Conservation (phyloP, 2,113 vertebrate genomes). For the Eretmochelys imbricata region DNA sequence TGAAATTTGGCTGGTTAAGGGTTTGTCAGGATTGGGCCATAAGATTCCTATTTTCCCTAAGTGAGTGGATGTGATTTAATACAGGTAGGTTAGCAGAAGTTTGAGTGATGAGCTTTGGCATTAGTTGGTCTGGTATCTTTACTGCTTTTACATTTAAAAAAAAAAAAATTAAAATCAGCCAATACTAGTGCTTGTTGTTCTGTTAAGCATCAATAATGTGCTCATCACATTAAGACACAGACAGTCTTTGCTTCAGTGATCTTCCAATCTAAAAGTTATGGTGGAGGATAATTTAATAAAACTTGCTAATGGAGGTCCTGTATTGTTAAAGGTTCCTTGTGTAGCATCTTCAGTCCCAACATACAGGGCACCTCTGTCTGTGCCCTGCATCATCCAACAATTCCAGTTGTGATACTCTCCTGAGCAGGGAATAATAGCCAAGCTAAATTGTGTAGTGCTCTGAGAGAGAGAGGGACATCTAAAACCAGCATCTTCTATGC, state of each 20-base stretch:
- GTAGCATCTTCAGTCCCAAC: not conserved
- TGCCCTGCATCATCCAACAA: not conserved
- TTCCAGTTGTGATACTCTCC: not conserved
- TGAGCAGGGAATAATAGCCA: not conserved
- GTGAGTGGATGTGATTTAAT: not conserved
- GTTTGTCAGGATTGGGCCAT: not conserved
- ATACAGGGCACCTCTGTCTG: not conserved
- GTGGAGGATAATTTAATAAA: not conserved
- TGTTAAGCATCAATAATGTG: not conserved
- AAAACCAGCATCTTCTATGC: not conserved
- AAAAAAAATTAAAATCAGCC: not conserved
- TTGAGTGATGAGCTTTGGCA: not conserved
- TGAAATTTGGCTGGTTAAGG: not conserved
- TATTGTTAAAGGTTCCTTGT: not conserved
- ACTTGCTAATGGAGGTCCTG: not conserved
- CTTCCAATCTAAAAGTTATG: not conserved
- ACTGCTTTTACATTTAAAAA: not conserved
- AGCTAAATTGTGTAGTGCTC: not conserved
- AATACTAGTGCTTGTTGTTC: not conserved
- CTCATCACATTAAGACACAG: not conserved
- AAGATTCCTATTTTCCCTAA: not conserved
- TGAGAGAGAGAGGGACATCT: not conserved
- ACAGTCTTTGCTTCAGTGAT: not conserved
- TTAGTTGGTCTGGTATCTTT: not conserved
- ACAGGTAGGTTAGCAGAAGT: not conserved